Base-by-base conservation (phyloP, 2,888 invertebrate species). In the Zele albiditarsus region DNA sequence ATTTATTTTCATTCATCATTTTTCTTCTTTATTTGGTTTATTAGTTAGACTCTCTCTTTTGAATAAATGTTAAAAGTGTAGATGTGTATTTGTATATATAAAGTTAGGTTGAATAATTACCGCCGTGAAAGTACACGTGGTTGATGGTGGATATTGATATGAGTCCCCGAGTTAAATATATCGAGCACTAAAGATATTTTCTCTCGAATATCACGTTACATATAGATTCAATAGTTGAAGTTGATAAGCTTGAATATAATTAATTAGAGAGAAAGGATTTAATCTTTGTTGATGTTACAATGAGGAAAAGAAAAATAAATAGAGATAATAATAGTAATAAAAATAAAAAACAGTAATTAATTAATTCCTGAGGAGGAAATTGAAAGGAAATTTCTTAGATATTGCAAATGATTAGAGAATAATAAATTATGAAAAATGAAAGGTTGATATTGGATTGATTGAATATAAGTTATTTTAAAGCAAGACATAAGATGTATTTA, bases 21-120 rank as follows among this genome's bases (percentile, higher is more conserved):
- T 38, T n/a, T n/a, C n/a, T n/a, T 38, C 12, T 38, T 38, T 12
- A 38, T 38, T 38, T 38, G 10, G 31, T 33, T 20, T 57, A 27
- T 57, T 57, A 27, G 23, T 65, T 23, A 14, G 1, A 65, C 14
- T 65, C 38, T 31, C 14, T n/a, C 20, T 42, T 65, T 65, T 12
- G 5, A 23, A 38, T 65, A 28, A 75, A 73, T 77, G 70, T 76
- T 74, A 73, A 70, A 77, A 71, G 66, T 76, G 71, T 23, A 23
- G 16, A 8, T 28, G 23, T 70, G 3, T 60, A 28, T 46, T 3
- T 62, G 38, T 27, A 27, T 62, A 42, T 60, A 31, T 38, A 62
- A 23, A 60, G 62, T 66, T 23, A 58, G 27, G 58, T 60, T 67
- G 68, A 68, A 68, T 60, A 73, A 73, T 73, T 67, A 67, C 38